A percentile compares a stretch with the other conserved stretches of the same genome.
phyloP scores from a whole-genome alignment of 2,797 vertebrate genomes.

The Steatocranus sp. region DNA sequence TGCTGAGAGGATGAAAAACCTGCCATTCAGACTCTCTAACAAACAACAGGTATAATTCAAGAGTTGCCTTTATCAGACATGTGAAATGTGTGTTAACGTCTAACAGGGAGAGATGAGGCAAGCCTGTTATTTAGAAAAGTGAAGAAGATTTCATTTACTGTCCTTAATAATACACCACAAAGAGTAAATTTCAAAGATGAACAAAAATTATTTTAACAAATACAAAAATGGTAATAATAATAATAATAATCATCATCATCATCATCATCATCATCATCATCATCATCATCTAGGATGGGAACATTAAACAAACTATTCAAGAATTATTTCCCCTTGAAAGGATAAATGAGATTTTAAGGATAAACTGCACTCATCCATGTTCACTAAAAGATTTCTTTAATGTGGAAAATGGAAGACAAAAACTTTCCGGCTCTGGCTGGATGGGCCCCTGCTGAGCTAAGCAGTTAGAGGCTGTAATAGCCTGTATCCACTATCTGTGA shows the following conservation, averaged over 20 bases:
- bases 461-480: not conserved
- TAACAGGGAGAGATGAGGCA: not conserved
- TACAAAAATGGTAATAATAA: not conserved
- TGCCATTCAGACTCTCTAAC: not conserved
- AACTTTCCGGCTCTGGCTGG: not conserved
- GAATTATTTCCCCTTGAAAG: not conserved
- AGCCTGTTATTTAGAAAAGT: not conserved
- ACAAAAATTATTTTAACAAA: not conserved
- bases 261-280: not conserved
- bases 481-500: not conserved
- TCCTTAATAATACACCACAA: not conserved
- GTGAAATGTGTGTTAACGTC: not conserved
- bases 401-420: not conserved
- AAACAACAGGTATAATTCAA: not conserved
- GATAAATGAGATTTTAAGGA: not conserved
- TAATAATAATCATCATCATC: no score
- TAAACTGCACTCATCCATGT: not conserved
- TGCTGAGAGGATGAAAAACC: conserved; percentile 52
- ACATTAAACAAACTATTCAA: not conserved
- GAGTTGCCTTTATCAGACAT: not conserved
- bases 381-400: not conserved
- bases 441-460: conserved; percentile 1
- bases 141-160: not conserved
- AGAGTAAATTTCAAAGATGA: not conserved
- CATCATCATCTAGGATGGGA: not conserved